A percentile compares a stretch with the other conserved stretches of the same genome.
These are phyloP conservation scores for Trachelus stipa DNA, from an alignment of 2,888 invertebrate genomes.

Conservation along the genomic window DNA sequence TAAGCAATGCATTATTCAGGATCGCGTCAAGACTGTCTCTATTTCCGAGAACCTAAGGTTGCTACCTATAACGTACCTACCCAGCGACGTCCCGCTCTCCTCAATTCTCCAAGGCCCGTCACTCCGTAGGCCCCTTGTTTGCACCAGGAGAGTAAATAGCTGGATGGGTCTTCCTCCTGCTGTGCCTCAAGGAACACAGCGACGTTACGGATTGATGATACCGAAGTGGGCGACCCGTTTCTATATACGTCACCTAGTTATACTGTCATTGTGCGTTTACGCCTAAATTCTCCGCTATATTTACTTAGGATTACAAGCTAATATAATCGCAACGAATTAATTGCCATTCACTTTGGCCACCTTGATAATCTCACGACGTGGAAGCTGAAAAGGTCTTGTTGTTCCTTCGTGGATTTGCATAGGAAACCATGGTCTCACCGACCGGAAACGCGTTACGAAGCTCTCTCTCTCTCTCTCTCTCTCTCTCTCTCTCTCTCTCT, in stretches of 20 bases:
- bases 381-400: not conserved
- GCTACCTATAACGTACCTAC: conserved; percentile 17
- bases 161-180: conserved; percentile 30
- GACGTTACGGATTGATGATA: not conserved
- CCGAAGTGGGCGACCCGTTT: not conserved
- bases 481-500: too few species aligned
- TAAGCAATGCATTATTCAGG: conserved; percentile 53
- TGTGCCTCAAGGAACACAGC: conserved; percentile 25
- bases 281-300: conserved; percentile 16
- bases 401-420: too few species aligned
- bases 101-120: conserved; percentile 20
- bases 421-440: too few species aligned
- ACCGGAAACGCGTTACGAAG: too few species aligned
- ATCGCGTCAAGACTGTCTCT: conserved; percentile 52
- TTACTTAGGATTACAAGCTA: conserved; percentile 36
- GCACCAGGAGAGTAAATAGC: conserved; percentile 50
- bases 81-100: too few species aligned
- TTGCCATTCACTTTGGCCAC: conserved; percentile 31
- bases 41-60: conserved; percentile 43
- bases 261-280: not conserved
- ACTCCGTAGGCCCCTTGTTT: conserved; percentile 46
- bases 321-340: conserved; percentile 31
- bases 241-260: not conserved
- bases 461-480: too few species aligned
- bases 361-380: conserved; percentile 17